A percentile compares a stretch with the other conserved stretches of the same genome.
These are phyloP conservation scores for Gorsachius goisagi DNA, from an alignment of 2,113 vertebrate species.

Conservation along the genomic window DNA sequence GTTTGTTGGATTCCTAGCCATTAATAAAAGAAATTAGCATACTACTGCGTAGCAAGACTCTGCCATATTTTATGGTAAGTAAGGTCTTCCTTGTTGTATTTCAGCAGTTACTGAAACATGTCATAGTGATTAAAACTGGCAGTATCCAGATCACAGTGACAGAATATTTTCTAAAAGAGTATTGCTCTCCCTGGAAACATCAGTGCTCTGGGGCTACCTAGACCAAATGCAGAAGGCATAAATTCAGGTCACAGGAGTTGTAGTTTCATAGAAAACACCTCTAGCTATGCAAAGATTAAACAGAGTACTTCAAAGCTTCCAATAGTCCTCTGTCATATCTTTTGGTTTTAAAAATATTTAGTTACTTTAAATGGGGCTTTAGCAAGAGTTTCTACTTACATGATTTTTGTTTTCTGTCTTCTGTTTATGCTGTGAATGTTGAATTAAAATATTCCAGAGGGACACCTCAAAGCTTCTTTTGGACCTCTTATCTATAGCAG, in stretches of 20 bases:
- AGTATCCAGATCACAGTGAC: neutral
- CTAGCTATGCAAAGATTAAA: neutral
- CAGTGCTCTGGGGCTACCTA: neutral
- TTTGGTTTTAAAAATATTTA: neutral
- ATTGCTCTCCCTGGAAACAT: neutral
- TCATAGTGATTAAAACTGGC: neutral
- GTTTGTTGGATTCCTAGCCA: neutral
- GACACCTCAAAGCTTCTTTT: neutral
- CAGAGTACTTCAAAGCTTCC: neutral
- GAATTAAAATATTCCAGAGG: neutral
- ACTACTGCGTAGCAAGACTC: neutral
- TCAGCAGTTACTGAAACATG: neutral
- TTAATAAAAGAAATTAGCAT: neutral
- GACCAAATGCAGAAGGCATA: neutral
- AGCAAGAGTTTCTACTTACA: neutral
- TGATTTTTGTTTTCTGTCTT: neutral
- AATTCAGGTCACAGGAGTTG: neutral
- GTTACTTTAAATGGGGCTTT: neutral
- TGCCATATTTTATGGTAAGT: neutral
- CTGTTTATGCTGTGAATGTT: neutral
- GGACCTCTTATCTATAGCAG: neutral
- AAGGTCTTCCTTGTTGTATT: neutral
- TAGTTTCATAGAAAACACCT: neutral
- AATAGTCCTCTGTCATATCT: neutral
- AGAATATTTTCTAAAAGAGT: neutral